A percentile compares a stretch with the other conserved stretches of the same genome.
phyloP scores from a whole-genome alignment of 2,113 vertebrate species.

The Forbesichthys agassizii region DNA sequence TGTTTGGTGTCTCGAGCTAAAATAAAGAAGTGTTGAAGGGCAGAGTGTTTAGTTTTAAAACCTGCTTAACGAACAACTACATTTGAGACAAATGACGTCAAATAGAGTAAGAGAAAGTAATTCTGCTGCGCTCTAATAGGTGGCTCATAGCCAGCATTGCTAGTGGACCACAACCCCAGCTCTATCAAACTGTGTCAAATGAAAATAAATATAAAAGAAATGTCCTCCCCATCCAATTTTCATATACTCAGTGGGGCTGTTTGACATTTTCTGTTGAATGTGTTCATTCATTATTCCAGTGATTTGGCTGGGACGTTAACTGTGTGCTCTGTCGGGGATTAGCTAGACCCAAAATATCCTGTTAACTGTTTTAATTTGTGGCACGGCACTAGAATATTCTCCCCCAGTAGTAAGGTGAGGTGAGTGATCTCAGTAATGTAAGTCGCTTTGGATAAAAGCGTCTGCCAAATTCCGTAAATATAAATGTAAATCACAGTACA shows the following conservation, averaged over 20 bases:
- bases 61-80: too few species aligned
- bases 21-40: too few species aligned
- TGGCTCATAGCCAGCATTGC: neutral
- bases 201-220: neutral
- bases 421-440: too few species aligned
- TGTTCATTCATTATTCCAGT: constrained; percentile 14
- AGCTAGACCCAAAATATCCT: constrained; percentile 7
- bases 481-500: constrained; percentile 15
- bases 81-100: too few species aligned
- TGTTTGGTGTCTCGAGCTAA: too few species aligned
- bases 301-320: constrained; percentile 1
- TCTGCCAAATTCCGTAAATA: too few species aligned
- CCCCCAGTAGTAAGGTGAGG: constrained; percentile 13
- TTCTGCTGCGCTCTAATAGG: neutral
- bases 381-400: neutral
- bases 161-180: neutral
- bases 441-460: too few species aligned
- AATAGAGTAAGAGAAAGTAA: neutral
- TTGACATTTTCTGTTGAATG: neutral
- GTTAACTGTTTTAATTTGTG: constrained; percentile 1
- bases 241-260: neutral
- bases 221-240: neutral
- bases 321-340: neutral
- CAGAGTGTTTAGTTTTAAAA: too few species aligned
- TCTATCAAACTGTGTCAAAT: neutral